Percentiles rank a stretch among this genome's conserved stretches.
These are phyloP conservation scores for Petaurus breviceps DNA, from an alignment of 2,113 vertebrate genomes.

Conservation along the genomic window DNA sequence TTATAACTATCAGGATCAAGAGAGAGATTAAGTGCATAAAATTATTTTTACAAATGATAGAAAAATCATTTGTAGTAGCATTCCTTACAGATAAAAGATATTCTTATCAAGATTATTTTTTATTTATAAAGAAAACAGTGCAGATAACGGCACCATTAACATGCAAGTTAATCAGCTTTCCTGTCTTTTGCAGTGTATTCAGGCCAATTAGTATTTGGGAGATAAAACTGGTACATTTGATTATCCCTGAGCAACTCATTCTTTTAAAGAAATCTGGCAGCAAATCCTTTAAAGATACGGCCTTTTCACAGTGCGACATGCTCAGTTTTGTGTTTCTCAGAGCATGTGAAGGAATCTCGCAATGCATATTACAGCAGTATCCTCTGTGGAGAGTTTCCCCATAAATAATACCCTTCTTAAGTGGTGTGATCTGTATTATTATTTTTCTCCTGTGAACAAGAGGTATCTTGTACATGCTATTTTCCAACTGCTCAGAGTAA, in stretches of 20 bases:
- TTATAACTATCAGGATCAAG: not conserved
- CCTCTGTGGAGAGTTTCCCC: constrained; percentile 3
- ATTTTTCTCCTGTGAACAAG: constrained; percentile 38
- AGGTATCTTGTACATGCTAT: not conserved
- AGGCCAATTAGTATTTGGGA: constrained; percentile 1
- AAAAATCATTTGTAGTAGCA: constrained; percentile 12
- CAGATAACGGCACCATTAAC: not conserved
- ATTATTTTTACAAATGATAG: not conserved
- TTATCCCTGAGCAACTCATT: constrained; percentile 36
- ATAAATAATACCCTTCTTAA: constrained; percentile 33
- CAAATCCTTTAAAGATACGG: constrained; percentile 55
- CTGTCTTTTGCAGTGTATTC: constrained; percentile 9
- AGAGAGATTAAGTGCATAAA: not conserved
- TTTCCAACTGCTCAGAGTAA: constrained; percentile 42
- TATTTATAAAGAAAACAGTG: constrained; percentile 37
- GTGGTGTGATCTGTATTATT: not conserved
- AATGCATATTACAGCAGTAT: not conserved
- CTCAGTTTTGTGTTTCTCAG: constrained; percentile 27
- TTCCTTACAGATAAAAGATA: not conserved
- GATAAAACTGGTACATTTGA: constrained; percentile 49
- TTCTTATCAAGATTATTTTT: constrained; percentile 10
- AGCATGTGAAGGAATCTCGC: constrained; percentile 2
- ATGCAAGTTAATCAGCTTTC: not conserved
- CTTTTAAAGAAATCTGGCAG: constrained; percentile 41
- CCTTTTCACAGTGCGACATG: not conserved